phyloP scores from a whole-genome alignment of 2,113 vertebrate genomes.

The Tor tambroides region DNA sequence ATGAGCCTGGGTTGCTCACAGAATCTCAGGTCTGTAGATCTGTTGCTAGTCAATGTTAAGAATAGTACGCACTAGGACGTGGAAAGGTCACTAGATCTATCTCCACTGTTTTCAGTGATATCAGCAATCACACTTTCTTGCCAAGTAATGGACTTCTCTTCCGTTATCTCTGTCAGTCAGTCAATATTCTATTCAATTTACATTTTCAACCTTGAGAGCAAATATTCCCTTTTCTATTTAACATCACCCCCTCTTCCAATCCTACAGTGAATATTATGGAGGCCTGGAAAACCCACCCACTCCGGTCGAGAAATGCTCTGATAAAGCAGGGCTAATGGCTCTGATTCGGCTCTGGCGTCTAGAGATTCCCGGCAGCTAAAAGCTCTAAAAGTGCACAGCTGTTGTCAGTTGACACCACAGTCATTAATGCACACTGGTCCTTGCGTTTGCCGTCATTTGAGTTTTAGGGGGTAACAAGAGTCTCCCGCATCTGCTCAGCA shows the following conservation, averaged over 20 bases:
- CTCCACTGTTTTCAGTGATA: not conserved
- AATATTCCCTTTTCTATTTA: slow-evolving; percentile 10
- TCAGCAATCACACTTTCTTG: not conserved
- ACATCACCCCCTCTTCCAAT: not conserved
- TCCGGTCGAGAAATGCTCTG: not conserved
- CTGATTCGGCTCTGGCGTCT: not conserved
- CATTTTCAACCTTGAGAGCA: not conserved
- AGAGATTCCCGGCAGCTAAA: slow-evolving; percentile 28
- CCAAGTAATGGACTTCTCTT: not conserved
- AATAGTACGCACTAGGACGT: not conserved
- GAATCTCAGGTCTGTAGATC: not conserved
- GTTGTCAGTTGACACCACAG: slow-evolving; percentile 62
- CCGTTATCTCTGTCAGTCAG: not conserved
- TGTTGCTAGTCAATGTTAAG: not conserved
- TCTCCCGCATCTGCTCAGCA: slow-evolving; percentile 1
- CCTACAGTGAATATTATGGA: not conserved
- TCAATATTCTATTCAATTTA: not conserved
- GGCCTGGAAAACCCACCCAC: slow-evolving; percentile 17
- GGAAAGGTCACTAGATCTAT: not conserved
- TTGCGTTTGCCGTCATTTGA: slow-evolving; percentile 38
- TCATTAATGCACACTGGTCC: slow-evolving; percentile 45
- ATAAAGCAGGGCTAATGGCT: slow-evolving; percentile 29
- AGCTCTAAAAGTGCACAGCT: slow-evolving; percentile 48
- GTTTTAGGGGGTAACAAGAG: slow-evolving; percentile 16
- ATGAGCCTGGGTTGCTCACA: not conserved